phyloP scores from a whole-genome alignment of 35 echinoderm and acorn worm genomes.

The Apostichopus californicus region DNA sequence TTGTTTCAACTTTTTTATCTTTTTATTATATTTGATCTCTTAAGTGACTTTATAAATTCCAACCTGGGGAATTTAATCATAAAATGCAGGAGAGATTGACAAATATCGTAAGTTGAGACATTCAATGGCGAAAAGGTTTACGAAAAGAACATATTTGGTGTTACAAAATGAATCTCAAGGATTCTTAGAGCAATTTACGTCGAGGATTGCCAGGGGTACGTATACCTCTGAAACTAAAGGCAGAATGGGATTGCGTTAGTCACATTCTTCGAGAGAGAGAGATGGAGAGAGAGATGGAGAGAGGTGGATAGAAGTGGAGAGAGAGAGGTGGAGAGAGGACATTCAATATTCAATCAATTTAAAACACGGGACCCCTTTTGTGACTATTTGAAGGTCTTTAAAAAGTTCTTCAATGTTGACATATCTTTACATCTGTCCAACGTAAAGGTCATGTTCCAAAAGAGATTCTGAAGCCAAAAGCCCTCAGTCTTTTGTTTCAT shows the following conservation, averaged over 20 bases:
- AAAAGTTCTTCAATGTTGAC: too few species aligned
- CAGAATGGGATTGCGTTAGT: background rate
- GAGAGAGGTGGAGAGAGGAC: too few species aligned
- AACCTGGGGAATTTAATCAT: background rate
- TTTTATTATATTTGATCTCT: background rate
- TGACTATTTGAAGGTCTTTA: too few species aligned
- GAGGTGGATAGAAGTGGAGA: too few species aligned
- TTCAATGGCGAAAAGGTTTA: background rate
- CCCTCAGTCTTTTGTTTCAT: too few species aligned
- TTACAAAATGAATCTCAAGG: background rate
- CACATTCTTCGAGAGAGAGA: background rate
- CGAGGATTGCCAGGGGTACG: background rate
- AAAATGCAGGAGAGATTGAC: background rate
- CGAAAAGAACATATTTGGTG: background rate
- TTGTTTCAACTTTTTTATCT: background rate
- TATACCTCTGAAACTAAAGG: background rate
- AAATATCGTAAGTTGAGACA: background rate
- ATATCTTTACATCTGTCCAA: too few species aligned
- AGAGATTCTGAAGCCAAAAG: too few species aligned
- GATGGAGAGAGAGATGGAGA: too few species aligned
- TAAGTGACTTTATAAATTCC: background rate
- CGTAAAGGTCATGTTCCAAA: too few species aligned
- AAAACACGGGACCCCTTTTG: too few species aligned
- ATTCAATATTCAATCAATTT: too few species aligned
- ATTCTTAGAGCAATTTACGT: background rate